These are phyloP conservation scores for Cathartes aura DNA, from an alignment of 2,113 vertebrate genomes.

Conservation along the genomic window DNA sequence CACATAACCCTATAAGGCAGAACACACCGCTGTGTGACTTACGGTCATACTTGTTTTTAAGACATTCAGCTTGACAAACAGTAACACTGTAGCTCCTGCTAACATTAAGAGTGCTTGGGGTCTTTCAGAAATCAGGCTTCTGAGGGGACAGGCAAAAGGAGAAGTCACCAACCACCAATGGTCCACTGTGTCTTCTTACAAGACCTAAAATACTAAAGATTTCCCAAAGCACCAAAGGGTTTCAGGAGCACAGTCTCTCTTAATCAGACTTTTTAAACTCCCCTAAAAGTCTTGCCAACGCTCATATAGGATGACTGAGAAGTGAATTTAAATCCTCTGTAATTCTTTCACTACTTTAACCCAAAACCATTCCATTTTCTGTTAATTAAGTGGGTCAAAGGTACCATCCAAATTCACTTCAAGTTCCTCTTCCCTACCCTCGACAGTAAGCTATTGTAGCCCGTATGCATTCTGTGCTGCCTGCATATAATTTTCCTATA, in stretches of 20 bases:
- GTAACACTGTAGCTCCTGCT: background rate
- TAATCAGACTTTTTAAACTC: background rate
- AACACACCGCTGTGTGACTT: background rate
- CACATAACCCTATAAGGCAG: background rate
- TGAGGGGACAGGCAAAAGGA: background rate
- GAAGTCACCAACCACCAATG: background rate
- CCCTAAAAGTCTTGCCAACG: background rate
- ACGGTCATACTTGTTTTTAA: background rate
- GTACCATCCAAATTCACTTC: background rate
- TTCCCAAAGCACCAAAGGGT: background rate
- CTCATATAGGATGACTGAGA: background rate
- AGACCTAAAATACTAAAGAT: background rate
- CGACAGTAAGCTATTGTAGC: fast-evolving
- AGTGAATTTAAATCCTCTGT: background rate
- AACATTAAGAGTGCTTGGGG: fast-evolving
- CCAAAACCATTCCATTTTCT: background rate
- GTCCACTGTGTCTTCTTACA: background rate
- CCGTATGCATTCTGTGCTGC: background rate
- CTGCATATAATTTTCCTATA: background rate
- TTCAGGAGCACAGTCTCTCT: background rate
- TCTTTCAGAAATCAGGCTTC: background rate
- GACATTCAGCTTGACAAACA: background rate
- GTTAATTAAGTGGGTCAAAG: background rate
- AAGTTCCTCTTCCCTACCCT: background rate
- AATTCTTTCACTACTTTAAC: background rate